Percentiles rank a stretch among this genome's conserved stretches.
Conservation (phyloP, 1,140 invertebrate genomes). For the Sycophila sp. region DNA sequence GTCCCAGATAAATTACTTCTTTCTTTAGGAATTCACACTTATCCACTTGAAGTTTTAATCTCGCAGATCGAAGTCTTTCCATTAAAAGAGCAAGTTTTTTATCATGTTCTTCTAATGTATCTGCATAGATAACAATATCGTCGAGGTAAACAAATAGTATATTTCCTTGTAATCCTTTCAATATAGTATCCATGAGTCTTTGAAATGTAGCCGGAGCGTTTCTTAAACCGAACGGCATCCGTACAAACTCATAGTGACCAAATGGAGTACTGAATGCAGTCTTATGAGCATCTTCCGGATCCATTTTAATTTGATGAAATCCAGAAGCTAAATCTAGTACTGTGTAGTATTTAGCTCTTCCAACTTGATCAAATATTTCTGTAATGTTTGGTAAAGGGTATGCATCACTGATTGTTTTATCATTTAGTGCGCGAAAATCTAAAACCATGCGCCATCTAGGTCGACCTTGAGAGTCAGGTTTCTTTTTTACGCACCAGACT, state of each 20-base stretch:
- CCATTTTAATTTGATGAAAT: conserved; percentile 65
- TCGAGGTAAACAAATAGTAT: conserved; percentile 60
- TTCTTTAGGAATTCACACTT: conserved; percentile 21
- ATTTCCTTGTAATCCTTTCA: conserved; percentile 50
- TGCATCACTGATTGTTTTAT: conserved; percentile 57
- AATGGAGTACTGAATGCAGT: conserved; percentile 55
- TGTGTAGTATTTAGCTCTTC: conserved; percentile 52
- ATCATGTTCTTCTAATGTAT: conserved; percentile 52
- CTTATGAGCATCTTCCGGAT: conserved; percentile 54
- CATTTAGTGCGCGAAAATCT: conserved; percentile 58
- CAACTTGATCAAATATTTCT: conserved; percentile 55
- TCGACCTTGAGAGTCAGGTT: conserved; percentile 43
- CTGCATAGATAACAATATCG: conserved; percentile 58
- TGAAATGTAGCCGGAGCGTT: conserved; percentile 55
- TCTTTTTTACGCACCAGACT: conserved; percentile 44
- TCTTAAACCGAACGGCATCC: conserved; percentile 58
- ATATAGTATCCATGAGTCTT: conserved; percentile 52
- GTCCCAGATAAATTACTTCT: conserved; percentile 50
- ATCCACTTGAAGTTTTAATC: conserved; percentile 20
- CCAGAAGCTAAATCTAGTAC: conserved; percentile 63
- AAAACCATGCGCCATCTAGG: conserved; percentile 45
- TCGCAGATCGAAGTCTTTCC: too few species aligned
- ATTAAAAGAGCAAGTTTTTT: conserved; percentile 45
- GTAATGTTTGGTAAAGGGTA: conserved; percentile 68
- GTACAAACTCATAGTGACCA: conserved; percentile 52